A percentile compares a stretch with the other conserved stretches of the same genome.
phyloP scores from a whole-genome alignment of 1,140 invertebrate genomes.

The Trialeurodes vaporariorum region DNA sequence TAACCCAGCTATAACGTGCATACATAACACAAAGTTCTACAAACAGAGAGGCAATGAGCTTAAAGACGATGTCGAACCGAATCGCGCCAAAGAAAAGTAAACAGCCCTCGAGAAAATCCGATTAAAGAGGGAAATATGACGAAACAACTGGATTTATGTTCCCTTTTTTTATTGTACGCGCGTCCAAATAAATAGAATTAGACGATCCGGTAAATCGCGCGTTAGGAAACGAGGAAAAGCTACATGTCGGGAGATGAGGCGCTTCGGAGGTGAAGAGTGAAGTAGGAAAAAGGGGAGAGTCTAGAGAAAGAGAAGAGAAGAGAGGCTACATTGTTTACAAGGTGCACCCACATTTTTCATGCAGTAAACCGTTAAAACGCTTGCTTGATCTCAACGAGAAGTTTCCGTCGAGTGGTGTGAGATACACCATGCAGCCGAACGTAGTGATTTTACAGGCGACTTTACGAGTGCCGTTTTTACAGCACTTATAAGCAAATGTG shows the following conservation, averaged over 20 bases:
- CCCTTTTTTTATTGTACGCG: not conserved
- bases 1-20: too few relatives aligned
- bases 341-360: not conserved
- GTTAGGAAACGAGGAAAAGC: too few relatives aligned
- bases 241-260: too few relatives aligned
- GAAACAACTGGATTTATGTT: not conserved
- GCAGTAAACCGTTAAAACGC: not conserved
- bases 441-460: not conserved
- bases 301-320: not conserved
- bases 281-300: not conserved
- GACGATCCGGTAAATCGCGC: not conserved
- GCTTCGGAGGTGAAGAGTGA: not conserved
- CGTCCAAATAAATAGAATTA: not conserved
- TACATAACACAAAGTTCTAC: too few relatives aligned
- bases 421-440: too few relatives aligned
- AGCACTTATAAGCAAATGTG: not conserved
- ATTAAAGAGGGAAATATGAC: not conserved
- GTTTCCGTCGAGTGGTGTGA: not conserved
- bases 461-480: not conserved
- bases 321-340: not conserved
- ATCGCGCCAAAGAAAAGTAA: too few relatives aligned
- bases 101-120: not conserved
- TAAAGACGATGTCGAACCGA: too few relatives aligned
- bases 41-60: too few relatives aligned
- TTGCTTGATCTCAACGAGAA: not conserved